Conservation (phyloP, 1,140 invertebrate genomes). For the Lasaia peninsularis region DNA sequence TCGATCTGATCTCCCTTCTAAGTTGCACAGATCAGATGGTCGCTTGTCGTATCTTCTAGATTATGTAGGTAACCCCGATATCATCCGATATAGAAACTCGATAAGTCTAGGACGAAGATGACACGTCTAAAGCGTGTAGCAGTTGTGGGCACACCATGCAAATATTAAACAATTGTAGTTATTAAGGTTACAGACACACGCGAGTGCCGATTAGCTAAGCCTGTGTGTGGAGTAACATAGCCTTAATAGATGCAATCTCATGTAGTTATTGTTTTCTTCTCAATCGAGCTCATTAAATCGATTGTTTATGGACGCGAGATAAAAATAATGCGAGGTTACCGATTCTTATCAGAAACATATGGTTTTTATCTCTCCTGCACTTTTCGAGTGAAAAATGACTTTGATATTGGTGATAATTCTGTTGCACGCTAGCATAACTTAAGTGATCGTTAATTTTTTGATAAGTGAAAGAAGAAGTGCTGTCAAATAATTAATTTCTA, state of each 20-base stretch:
- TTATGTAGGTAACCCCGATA: too few relatives aligned
- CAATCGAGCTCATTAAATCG: not conserved
- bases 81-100: too few relatives aligned
- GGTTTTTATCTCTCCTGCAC: not conserved
- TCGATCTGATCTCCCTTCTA: too few relatives aligned
- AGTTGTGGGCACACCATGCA: not conserved
- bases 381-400: too few relatives aligned
- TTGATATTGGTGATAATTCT: too few relatives aligned
- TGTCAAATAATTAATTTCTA: too few relatives aligned
- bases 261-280: conserved; percentile 2
- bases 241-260: conserved; percentile 22
- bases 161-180: conserved; percentile 6
- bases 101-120: too few relatives aligned
- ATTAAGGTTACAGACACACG: conserved; percentile 24
- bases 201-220: conserved; percentile 29
- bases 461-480: too few relatives aligned
- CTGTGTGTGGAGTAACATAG: conserved; percentile 23
- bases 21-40: too few relatives aligned
- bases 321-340: not conserved
- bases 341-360: not conserved
- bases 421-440: too few relatives aligned
- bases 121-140: not conserved
- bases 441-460: too few relatives aligned
- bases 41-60: too few relatives aligned
- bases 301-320: not conserved